Evolutionary conservation across 2,797 vertebrate species (phyloP), one percentile per base, ranked within the genome.

Genomic region (Enteromius treurensis): DNA sequence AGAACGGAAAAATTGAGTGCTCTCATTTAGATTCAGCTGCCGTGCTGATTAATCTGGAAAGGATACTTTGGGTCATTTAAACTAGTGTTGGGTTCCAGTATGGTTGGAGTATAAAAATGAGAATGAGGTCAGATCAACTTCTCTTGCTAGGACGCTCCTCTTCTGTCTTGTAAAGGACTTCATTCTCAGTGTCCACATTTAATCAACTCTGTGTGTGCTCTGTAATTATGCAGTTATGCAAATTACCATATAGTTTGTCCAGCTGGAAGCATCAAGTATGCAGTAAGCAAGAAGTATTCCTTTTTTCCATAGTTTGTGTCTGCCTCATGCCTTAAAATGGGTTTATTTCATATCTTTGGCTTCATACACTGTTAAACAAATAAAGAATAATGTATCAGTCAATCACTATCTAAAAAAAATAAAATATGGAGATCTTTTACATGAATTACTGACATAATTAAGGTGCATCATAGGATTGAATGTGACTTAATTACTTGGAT

Each of bases 41-140:
- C 51, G 70, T 77, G 37, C 14, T 17, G 80, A 76, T 58, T 53
- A 79, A 87, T 87, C 42, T 68, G 14, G 80, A 80, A 82, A 80
- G 55, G n/a, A 82, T 82, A 17, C 5, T 60, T 58, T 19, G 40
- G 47, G 64, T 60, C 67, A 80, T 73, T 77, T 49, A 75, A 11
- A 11, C 26, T 74, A 69, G 40, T 77, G 76, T 34, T 69, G 73
- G 21, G 13, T 58, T 83, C 42, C 64, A 80, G 47, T 80, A 79
- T 42, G 80, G 70, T 23, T 78, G 58, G 37, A 70, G 14, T 23
- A 65, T 73, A 45, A 40, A 85, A 32, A 70, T 21, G 29, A 80
- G 47, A 83, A 85, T 80, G 77, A 85, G 65, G 37, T 87, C 47
- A 85, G 34, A 53, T 45, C 70, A 23, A 74, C 2, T 32, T 51